Evolutionary conservation across 2,113 vertebrate genomes (phyloP), one percentile per base, ranked within the genome.

Genomic region (Sialia sialis): DNA sequence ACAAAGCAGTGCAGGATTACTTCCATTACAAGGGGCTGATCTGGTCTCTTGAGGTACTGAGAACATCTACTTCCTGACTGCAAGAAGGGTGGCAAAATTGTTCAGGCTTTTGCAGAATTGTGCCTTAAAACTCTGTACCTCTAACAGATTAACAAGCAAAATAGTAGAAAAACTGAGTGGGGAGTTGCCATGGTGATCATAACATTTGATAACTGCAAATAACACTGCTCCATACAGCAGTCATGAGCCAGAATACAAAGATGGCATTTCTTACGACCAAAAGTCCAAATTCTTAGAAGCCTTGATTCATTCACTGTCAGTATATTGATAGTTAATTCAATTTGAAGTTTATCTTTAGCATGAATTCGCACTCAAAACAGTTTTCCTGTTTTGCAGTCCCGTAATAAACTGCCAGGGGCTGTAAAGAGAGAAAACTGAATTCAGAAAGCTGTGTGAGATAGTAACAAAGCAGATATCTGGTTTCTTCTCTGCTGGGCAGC

Each of bases 111-210:
- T 84, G 20, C 59, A 83, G 56, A 44, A 75, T 55, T 90, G 41
- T 73, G 55, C 56, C 32, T 94, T 84, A 76, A 94, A 59, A 46
- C 51, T 78, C 78, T 63, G 16, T 79, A 26, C 59, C 80, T 92
- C 84, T 93, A 83, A 89, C 70, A 89, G 80, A 96, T 75, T 96
- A 91, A 96, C 89, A 96, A 95, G 96, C 87, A 87, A 91, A 97
- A 92, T 83, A 94, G 90, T 72, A 94, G 86, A 82, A 91, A 95
- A 91, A 96, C 56, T 79, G 82, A 96, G 96, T 94, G 81, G 84
- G 95, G 79, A 74, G 97, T 98, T 98, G 84, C 97, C 93, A 98
- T 98, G 95, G 97, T 94, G 90, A 98, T 94, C 88, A 84, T 59
- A 97, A 91, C 75, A 75, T 93, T 94, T 93, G 92, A 93, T 96